These are phyloP conservation scores for Gasteruption jaculator DNA, from an alignment of 2,888 invertebrate species.

Conservation along the genomic window DNA sequence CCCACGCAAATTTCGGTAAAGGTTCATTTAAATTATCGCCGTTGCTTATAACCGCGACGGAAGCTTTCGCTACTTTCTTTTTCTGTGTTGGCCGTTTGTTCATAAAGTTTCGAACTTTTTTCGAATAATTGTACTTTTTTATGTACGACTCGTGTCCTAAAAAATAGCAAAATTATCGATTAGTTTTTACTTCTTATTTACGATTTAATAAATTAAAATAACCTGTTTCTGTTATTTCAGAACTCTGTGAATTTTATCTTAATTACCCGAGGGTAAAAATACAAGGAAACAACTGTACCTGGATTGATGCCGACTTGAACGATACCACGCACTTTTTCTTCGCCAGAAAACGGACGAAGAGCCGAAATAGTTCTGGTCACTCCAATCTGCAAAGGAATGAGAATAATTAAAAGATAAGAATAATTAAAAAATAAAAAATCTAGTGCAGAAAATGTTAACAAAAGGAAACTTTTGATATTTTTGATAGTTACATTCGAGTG, in stretches of 20 bases:
- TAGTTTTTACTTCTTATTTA: conserved; percentile 6
- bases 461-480: not conserved
- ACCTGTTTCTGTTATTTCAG: no score
- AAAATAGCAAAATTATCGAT: conserved; percentile 9
- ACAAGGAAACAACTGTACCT: conserved; percentile 53
- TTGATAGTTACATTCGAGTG: conserved; percentile 49
- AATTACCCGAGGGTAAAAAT: no score
- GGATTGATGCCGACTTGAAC: conserved; percentile 67
- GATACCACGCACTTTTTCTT: conserved; percentile 51
- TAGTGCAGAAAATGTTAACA: conserved; percentile 2
- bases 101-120: conserved; percentile 21
- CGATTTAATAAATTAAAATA: no score
- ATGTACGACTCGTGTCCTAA: conserved; percentile 46
- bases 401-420: conserved; percentile 8
- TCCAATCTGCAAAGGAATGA: conserved; percentile 52
- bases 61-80: conserved; percentile 17
- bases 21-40: no score
- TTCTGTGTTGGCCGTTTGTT: conserved; percentile 19
- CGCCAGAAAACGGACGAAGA: conserved; percentile 59
- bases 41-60: no score
- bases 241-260: no score
- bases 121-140: conserved; percentile 30
- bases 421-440: conserved; percentile 19
- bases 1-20: no score
- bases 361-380: conserved; percentile 73